A percentile compares a stretch with the other conserved stretches of the same genome.
These are phyloP conservation scores for Podabrus alpinus DNA, from an alignment of 2,888 invertebrate genomes.

Conservation along the genomic window DNA sequence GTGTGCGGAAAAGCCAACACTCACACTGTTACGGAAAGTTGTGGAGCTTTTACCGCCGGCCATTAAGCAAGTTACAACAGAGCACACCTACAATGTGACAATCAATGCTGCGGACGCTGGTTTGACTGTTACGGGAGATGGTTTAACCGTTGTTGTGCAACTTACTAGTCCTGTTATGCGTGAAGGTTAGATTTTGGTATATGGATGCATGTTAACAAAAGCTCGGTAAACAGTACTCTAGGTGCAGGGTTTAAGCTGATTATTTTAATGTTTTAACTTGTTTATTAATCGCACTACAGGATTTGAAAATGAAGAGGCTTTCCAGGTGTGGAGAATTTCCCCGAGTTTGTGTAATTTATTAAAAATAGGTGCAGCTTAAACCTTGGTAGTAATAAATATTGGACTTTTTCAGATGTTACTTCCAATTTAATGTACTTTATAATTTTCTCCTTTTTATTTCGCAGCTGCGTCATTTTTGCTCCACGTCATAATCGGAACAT, in stretches of 20 bases:
- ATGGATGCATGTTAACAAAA: conserved; percentile 30
- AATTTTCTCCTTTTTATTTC: conserved; percentile 8
- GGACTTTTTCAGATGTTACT: conserved; percentile 46
- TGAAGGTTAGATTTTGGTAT: conserved; percentile 63
- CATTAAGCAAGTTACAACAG: conserved; percentile 71
- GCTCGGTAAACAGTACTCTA: conserved; percentile 50
- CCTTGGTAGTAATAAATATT: conserved; percentile 56
- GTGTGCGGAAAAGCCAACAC: conserved; percentile 92
- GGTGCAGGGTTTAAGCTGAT: conserved; percentile 53
- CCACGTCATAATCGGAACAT: neutral
- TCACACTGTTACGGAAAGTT: conserved; percentile 83
- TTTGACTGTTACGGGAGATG: conserved; percentile 78
- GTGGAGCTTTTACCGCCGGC: conserved; percentile 83
- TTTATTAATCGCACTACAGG: neutral
- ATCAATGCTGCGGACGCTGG: conserved; percentile 85
- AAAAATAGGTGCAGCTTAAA: conserved; percentile 50
- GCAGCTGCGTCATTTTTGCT: conserved; percentile 6
- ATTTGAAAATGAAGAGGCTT: neutral
- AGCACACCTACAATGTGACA: conserved; percentile 81
- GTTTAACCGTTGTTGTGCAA: conserved; percentile 81
- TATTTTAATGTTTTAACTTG: neutral
- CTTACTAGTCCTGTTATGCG: conserved; percentile 93
- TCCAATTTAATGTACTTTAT: neutral
- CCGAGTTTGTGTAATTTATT: neutral
- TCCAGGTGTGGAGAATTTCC: neutral